These are phyloP conservation scores for Stenolophus ochropezus DNA, from an alignment of 2,888 invertebrate genomes.

Conservation along the genomic window DNA sequence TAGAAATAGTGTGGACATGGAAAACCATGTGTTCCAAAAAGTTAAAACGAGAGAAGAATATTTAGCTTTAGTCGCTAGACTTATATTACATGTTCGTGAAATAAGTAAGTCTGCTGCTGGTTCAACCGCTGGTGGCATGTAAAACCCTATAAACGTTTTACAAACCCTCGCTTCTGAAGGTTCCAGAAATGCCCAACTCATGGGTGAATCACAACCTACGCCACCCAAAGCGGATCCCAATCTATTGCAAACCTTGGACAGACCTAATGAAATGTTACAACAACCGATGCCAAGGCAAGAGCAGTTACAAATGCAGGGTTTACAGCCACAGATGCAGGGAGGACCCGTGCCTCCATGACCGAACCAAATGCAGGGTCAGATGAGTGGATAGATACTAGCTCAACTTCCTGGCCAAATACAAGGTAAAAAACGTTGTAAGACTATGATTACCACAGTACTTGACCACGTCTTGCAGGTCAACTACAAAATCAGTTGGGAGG, in stretches of 20 bases:
- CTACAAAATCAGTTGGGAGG: slow-evolving; percentile 65
- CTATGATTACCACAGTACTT: slow-evolving; percentile 70
- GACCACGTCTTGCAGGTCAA: slow-evolving; percentile 60
- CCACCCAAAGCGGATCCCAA: slow-evolving; percentile 78
- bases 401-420: slow-evolving; percentile 74
- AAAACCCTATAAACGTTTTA: slow-evolving; percentile 91
- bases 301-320: slow-evolving; percentile 68
- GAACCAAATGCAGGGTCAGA: slow-evolving; percentile 72
- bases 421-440: slow-evolving; percentile 69
- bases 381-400: slow-evolving; percentile 72
- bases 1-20: slow-evolving; percentile 93
- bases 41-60: slow-evolving; percentile 93
- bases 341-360: slow-evolving; percentile 65
- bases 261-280: slow-evolving; percentile 71
- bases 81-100: slow-evolving; percentile 92
- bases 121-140: slow-evolving; percentile 78
- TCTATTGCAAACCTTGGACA: slow-evolving; percentile 84
- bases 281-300: neutral
- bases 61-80: slow-evolving; percentile 89
- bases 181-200: slow-evolving; percentile 76
- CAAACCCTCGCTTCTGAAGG: slow-evolving; percentile 91
- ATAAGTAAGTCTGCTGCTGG: slow-evolving; percentile 78
- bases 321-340: slow-evolving; percentile 63
- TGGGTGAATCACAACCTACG: slow-evolving; percentile 74
- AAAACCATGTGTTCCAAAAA: slow-evolving; percentile 93